Conservation (phyloP, 2,797 vertebrate species). For the Enteromius mattozi region DNA sequence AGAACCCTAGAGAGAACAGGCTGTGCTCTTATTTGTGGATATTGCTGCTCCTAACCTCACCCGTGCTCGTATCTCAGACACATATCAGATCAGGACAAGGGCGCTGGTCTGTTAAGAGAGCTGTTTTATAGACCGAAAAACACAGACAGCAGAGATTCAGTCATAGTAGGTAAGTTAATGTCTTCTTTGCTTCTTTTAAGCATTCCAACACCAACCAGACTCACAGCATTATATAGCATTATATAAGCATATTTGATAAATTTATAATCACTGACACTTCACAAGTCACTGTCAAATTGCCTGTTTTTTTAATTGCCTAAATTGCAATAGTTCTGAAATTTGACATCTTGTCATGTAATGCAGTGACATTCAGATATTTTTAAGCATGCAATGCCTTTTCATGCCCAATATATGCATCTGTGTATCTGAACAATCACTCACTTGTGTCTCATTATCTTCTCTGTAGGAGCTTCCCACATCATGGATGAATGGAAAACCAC, state of each 20-base stretch:
- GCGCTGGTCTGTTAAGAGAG: background rate
- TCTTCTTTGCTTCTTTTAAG: background rate
- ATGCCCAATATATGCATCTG: background rate
- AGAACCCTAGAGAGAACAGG: background rate
- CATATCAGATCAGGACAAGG: background rate
- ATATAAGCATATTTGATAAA: background rate
- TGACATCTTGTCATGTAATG: background rate
- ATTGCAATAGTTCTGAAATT: background rate
- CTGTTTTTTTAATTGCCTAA: too few species aligned
- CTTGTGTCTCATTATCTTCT: slow-evolving; percentile 7
- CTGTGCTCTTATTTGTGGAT: background rate
- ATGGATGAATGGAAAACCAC: slow-evolving; percentile 14
- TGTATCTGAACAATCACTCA: background rate
- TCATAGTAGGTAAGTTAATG: background rate
- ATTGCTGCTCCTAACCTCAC: background rate
- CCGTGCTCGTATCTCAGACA: background rate
- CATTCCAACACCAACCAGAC: background rate
- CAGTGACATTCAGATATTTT: background rate
- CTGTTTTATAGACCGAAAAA: background rate
- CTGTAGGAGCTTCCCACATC: background rate
- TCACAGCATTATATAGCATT: too few species aligned
- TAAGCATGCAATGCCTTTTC: background rate
- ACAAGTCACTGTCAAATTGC: background rate
- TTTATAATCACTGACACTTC: too few species aligned
- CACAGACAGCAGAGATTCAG: background rate